phyloP scores from a whole-genome alignment of 2,888 invertebrate species.

The Papilio demoleus region DNA sequence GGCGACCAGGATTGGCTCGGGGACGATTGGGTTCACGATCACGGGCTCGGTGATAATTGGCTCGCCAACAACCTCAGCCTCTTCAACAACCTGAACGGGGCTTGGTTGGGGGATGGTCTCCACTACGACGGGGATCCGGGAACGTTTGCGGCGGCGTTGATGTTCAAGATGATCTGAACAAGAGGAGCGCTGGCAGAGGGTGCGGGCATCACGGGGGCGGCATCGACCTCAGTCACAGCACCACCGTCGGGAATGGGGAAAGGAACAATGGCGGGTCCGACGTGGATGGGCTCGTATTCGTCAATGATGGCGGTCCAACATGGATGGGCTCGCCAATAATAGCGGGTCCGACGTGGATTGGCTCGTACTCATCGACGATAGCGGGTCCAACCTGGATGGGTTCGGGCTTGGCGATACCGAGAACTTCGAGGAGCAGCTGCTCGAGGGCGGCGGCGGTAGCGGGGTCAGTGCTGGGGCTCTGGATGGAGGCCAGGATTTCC shows the following conservation, averaged over 20 bases:
- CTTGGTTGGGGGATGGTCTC: constrained; percentile 6
- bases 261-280: constrained; percentile 41
- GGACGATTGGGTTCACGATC: constrained; percentile 35
- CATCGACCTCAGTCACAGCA: not conserved
- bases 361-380: too few relatives aligned
- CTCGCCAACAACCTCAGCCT: constrained; percentile 7
- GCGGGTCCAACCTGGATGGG: too few relatives aligned
- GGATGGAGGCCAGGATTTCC: too few relatives aligned
- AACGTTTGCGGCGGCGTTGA: not conserved
- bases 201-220: not conserved
- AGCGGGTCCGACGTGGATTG: too few relatives aligned
- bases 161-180: constrained; percentile 6
- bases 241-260: not conserved
- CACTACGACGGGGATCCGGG: not conserved
- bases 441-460: not conserved
- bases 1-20: constrained; percentile 5
- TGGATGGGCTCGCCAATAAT: constrained; percentile 33
- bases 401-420: too few relatives aligned
- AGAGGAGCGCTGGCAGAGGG: not conserved
- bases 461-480: too few relatives aligned
- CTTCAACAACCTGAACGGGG: not conserved
- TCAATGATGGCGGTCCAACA: constrained; percentile 44
- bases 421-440: too few relatives aligned
- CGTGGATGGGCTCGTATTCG: constrained; percentile 33
- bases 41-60: constrained; percentile 46